A percentile compares a stretch with the other conserved stretches of the same genome.
Conservation (phyloP, 2,888 invertebrate species). For the Leucozona laternaria region DNA sequence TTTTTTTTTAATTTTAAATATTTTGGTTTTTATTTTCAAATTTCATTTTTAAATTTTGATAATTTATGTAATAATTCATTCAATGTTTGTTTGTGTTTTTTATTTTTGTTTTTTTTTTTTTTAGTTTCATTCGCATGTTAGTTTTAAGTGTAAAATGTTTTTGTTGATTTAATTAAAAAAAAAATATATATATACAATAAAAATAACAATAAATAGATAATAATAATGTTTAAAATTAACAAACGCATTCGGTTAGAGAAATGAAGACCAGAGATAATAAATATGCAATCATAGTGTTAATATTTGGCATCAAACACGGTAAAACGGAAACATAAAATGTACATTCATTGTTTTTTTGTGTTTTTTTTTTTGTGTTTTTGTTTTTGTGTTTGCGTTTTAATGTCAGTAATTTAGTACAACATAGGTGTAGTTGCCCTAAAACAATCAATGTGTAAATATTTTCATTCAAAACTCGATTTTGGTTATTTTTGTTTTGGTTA, state of each 20-base stretch:
- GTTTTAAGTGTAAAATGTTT: slow-evolving; percentile 66
- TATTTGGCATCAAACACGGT: slow-evolving; percentile 51
- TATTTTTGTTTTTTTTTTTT: slow-evolving; percentile 40
- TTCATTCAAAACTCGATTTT: slow-evolving; percentile 65
- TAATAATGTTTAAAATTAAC: slow-evolving; percentile 52
- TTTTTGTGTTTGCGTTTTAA: slow-evolving; percentile 19
- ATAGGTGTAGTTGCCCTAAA: slow-evolving; percentile 44
- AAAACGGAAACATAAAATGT: slow-evolving; percentile 43
- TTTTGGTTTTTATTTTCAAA: slow-evolving; percentile 25
- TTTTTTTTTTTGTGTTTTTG: slow-evolving; percentile 1
- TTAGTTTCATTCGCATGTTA: slow-evolving; percentile 62
- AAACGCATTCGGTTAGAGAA: slow-evolving; percentile 73
- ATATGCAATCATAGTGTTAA: slow-evolving; percentile 69
- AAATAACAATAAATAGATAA: slow-evolving; percentile 21
- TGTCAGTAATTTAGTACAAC: slow-evolving; percentile 14
- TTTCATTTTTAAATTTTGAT: slow-evolving; percentile 76
- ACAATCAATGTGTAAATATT: slow-evolving; percentile 29
- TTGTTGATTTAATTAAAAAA: slow-evolving; percentile 39
- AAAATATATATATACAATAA: slow-evolving; percentile 21
- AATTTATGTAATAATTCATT: slow-evolving; percentile 45
- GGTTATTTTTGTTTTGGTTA: slow-evolving; percentile 72
- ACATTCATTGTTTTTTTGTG: slow-evolving; percentile 45
- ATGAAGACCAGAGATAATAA: slow-evolving; percentile 41
- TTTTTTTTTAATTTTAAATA: slow-evolving; percentile 19
- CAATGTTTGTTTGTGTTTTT: slow-evolving; percentile 65